A percentile compares a stretch with the other conserved stretches of the same genome.
Conservation (phyloP, 2,797 vertebrate genomes). For the Acanthornis magna region DNA sequence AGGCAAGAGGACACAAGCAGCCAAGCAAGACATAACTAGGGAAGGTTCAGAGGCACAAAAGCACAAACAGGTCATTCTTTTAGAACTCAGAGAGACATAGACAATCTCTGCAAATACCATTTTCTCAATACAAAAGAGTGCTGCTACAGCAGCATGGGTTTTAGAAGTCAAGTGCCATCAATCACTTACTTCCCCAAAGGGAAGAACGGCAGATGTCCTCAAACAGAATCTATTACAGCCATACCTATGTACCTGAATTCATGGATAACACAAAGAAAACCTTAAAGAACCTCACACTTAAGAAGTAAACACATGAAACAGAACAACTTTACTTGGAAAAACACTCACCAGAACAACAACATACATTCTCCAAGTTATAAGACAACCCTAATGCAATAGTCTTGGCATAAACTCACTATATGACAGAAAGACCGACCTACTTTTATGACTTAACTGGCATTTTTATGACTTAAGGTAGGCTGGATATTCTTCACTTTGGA, state of each 20-base stretch:
- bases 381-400: neutral
- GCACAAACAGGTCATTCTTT: neutral
- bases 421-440: neutral
- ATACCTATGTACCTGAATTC: neutral
- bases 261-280: neutral
- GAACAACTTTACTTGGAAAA: neutral
- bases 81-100: neutral
- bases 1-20: neutral
- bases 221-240: rapidly evolving
- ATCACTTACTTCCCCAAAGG: neutral
- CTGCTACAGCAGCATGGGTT: neutral
- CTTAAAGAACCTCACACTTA: neutral
- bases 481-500: neutral
- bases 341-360: neutral
- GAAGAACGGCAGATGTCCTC: neutral
- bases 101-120: neutral
- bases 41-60: neutral
- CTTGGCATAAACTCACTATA: neutral
- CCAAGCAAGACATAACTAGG: neutral
- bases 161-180: neutral
- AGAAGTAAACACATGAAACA: neutral
- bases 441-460: neutral
- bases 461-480: neutral
- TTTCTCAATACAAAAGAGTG: neutral
- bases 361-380: neutral